Evolutionary conservation across 1,140 invertebrate species (phyloP).

Genomic region (Bombus cullumanus): DNA sequence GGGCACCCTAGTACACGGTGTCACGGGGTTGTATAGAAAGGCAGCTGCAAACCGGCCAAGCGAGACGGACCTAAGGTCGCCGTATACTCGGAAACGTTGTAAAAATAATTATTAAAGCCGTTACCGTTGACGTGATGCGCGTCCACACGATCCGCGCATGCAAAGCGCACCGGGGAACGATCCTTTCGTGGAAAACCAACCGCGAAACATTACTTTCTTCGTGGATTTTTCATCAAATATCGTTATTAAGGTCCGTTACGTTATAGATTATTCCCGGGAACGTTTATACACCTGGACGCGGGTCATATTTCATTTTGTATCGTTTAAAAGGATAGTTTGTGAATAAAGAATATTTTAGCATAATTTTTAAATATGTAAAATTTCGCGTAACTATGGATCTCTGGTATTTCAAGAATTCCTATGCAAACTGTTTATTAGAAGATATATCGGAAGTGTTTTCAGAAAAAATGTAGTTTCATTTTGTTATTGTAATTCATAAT

Average conservation of each 20-base stretch:
- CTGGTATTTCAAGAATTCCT: too few relatives aligned
- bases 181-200: neutral
- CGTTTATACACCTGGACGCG: neutral
- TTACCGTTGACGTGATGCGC: conserved; percentile 68
- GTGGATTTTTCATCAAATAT: neutral
- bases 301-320: neutral
- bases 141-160: conserved; percentile 1
- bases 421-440: too few relatives aligned
- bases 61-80: conserved; percentile 77
- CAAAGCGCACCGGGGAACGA: neutral
- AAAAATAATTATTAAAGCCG: conserved; percentile 84
- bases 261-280: neutral
- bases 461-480: too few relatives aligned
- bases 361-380: neutral
- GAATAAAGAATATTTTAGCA: neutral
- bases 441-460: too few relatives aligned
- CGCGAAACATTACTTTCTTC: neutral
- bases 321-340: neutral
- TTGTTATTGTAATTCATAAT: too few relatives aligned
- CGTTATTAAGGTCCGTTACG: neutral
- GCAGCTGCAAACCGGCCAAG: conserved; percentile 82
- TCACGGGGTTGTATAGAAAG: conserved; percentile 78
- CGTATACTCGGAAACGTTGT: conserved; percentile 82
- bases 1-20: conserved; percentile 77
- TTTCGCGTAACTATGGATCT: too few relatives aligned